Evolutionary conservation across 2,113 vertebrate genomes (phyloP).

Genomic region (Thunnus thynnus): DNA sequence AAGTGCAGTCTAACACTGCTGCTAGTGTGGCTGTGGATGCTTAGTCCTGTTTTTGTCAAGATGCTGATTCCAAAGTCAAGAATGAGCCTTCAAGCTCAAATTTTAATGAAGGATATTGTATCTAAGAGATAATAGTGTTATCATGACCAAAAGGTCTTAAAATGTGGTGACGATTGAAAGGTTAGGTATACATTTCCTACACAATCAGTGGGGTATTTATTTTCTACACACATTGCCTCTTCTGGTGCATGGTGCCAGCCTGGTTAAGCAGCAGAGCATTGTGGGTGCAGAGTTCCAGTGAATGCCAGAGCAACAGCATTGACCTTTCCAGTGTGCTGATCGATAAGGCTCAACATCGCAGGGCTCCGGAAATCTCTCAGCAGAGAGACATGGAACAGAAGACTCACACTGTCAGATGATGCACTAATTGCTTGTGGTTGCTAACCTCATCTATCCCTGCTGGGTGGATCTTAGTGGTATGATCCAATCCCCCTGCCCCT

Average conservation of each 20-base stretch:
- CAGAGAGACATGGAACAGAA: constrained; percentile 70
- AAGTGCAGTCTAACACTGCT: too few relatives aligned
- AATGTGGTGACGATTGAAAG: neutral
- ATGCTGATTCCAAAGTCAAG: neutral
- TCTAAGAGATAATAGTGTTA: neutral
- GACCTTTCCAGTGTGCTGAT: constrained; percentile 82
- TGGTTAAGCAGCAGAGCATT: constrained; percentile 32
- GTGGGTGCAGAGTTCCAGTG: constrained; percentile 43
- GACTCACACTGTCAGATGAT: constrained; percentile 74
- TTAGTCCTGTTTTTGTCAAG: too few relatives aligned
- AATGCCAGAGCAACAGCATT: constrained; percentile 50
- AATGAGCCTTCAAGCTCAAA: neutral
- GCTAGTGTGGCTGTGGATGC: too few relatives aligned
- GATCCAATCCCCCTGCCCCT: constrained; percentile 6
- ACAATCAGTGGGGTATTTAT: constrained; percentile 20
- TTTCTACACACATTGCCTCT: neutral
- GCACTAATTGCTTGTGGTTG: constrained; percentile 80
- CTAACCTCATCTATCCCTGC: constrained; percentile 63
- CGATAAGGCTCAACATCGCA: constrained; percentile 78
- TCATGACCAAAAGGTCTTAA: neutral
- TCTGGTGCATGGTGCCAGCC: constrained; percentile 17
- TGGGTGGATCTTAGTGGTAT: constrained; percentile 47
- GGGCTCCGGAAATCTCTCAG: constrained; percentile 81
- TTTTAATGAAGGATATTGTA: neutral
- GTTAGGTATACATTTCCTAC: neutral